Evolutionary conservation across 2,888 invertebrate species (phyloP), one percentile per base, ranked within the genome.

Genomic region (Colostygia pectinataria): DNA sequence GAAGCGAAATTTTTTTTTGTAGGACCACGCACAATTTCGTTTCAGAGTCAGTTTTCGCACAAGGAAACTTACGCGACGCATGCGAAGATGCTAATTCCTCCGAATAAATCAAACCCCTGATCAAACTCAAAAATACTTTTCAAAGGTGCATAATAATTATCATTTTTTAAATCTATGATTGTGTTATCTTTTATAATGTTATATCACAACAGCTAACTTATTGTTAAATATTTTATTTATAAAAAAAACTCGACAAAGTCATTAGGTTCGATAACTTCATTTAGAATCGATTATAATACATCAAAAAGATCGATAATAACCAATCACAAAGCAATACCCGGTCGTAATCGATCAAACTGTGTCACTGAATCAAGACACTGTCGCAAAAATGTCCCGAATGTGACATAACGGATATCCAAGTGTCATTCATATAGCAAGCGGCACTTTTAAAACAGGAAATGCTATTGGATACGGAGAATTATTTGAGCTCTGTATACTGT

Each of bases 301-400:
- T 24, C 14, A 39, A 55, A n/a, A 63, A 56, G 61, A 69, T 65
- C 69, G 61, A 61, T 61, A 12, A 55, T 44, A 38, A 50, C 38
- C 31, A 50, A 31, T 49, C 40, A 44, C 48, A 52, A 27, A 57
- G 62, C 54, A 61, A 64, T 56, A 62, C 66, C 61, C 66, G 65
- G 65, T 66, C 60, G 62, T 29, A 44, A 65, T 75, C 71, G 69
- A 65, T 63, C 63, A 65, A 71, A 69, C 59, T 68, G 64, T 77
- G 75, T 70, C 74, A 73, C 64, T 57, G 28, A 50, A 28, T 70
- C 59, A 20, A 52, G 28, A 70, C 73, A 74, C 68, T 73, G 70
- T 64, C 63, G 57, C 58, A 44, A 60, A 61, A 55, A 49, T 50
- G 53, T 45, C 47, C 31, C 43, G 43, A 37, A 9, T 38, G 43